These are phyloP conservation scores for Apis florea DNA, from an alignment of 1,140 invertebrate species.

Conservation along the genomic window DNA sequence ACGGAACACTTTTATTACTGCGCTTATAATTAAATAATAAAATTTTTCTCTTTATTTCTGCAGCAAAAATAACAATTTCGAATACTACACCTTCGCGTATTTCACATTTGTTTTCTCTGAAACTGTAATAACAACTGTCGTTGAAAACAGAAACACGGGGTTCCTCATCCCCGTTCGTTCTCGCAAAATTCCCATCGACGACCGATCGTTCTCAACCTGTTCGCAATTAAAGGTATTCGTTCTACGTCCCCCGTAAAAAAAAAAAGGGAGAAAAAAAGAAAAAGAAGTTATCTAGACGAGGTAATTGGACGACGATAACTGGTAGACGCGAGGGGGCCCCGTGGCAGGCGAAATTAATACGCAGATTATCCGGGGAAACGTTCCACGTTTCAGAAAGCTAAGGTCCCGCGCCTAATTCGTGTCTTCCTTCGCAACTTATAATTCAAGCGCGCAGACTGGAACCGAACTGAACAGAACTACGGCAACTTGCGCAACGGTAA, in stretches of 20 bases:
- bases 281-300: slow-evolving; percentile 33
- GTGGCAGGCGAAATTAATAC: slow-evolving; percentile 61
- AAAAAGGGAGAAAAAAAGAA: too few relatives aligned
- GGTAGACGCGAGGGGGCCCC: slow-evolving; percentile 26
- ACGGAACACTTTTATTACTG: too few relatives aligned
- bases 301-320: slow-evolving; percentile 58
- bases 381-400: slow-evolving; percentile 38
- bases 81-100: too few relatives aligned
- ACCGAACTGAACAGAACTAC: slow-evolving; percentile 78
- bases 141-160: too few relatives aligned
- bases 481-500: slow-evolving; percentile 79
- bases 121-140: too few relatives aligned
- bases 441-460: slow-evolving; percentile 80
- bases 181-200: too few relatives aligned
- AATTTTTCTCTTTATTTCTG: too few relatives aligned
- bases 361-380: slow-evolving; percentile 55
- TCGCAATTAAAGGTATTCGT: slow-evolving; percentile 5
- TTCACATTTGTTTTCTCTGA: too few relatives aligned
- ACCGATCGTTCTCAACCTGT: neutral
- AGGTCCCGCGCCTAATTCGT: slow-evolving; percentile 76
- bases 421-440: slow-evolving; percentile 80
- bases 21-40: too few relatives aligned
- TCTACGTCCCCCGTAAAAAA: neutral
- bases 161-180: too few relatives aligned
- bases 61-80: too few relatives aligned